Conservation (phyloP, 2,113 vertebrate species). For the Mesoclemmys tuberculata region DNA sequence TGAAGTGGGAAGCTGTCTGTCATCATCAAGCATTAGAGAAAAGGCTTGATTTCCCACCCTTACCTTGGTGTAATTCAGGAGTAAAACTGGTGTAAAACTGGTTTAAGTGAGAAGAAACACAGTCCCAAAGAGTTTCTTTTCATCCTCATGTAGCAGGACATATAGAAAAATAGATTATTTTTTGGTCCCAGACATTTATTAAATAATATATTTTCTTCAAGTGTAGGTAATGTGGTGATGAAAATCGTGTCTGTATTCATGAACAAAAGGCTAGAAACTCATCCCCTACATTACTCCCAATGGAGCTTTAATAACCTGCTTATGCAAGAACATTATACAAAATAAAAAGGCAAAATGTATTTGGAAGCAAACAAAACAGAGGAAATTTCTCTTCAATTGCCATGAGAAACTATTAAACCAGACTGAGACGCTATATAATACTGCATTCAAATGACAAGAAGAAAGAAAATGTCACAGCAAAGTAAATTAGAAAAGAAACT, state of each 20-base stretch:
- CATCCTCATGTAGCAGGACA: background rate
- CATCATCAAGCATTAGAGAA: background rate
- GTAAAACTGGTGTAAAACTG: background rate
- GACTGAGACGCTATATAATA: slow-evolving; percentile 31
- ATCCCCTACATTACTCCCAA: slow-evolving; percentile 32
- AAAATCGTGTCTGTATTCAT: slow-evolving; percentile 9
- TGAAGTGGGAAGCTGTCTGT: background rate
- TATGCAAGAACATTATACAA: slow-evolving; percentile 35
- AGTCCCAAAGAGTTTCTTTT: background rate
- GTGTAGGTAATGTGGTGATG: background rate
- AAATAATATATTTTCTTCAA: background rate
- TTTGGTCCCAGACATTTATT: background rate
- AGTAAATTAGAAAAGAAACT: slow-evolving; percentile 51
- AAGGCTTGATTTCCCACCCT: background rate
- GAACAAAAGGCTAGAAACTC: slow-evolving; percentile 23
- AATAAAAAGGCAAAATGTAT: slow-evolving; percentile 41
- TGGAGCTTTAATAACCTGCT: slow-evolving; percentile 49
- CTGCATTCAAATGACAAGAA: slow-evolving; percentile 60
- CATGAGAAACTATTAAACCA: slow-evolving; percentile 33
- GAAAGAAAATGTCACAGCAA: slow-evolving; percentile 29
- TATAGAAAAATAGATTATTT: background rate
- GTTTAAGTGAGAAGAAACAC: background rate
- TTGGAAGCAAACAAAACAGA: slow-evolving; percentile 49
- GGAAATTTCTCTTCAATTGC: slow-evolving; percentile 20
- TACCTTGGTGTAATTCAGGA: background rate